A percentile compares a stretch with the other conserved stretches of the same genome.
Conservation (phyloP, 2,113 vertebrate species). For the Gymnocephalus cernua region DNA sequence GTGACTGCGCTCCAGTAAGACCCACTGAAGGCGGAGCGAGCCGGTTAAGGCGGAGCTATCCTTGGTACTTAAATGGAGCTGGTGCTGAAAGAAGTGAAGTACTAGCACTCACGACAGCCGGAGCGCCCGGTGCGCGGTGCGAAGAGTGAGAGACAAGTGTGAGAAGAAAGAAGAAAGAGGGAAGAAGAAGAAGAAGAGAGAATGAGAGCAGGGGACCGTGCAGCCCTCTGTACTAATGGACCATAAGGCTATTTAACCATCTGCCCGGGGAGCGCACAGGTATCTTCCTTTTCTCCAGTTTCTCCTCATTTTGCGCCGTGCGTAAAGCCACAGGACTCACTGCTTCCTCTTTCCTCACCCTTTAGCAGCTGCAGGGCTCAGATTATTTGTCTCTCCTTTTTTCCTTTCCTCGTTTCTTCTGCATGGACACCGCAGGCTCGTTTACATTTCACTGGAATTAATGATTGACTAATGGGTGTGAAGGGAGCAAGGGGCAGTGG, state of each 20-base stretch:
- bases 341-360: background rate
- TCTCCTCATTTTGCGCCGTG: constrained; percentile 34
- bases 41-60: constrained; percentile 72
- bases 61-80: constrained; percentile 72
- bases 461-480: constrained; percentile 56
- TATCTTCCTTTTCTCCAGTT: constrained; percentile 39
- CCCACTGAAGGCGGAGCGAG: constrained; percentile 42
- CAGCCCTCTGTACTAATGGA: constrained; percentile 75
- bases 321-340: constrained; percentile 56
- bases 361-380: background rate
- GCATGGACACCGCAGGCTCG: background rate
- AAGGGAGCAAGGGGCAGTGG: constrained; percentile 41
- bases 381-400: background rate
- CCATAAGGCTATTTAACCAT: constrained; percentile 73
- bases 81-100: constrained; percentile 36
- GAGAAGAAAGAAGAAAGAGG: constrained; percentile 42
- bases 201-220: constrained; percentile 54
- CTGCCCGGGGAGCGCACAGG: constrained; percentile 78
- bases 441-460: constrained; percentile 39
- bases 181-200: constrained; percentile 14
- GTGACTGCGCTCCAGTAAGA: constrained; percentile 52
- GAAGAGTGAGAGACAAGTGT: constrained; percentile 38
- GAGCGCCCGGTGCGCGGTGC: constrained; percentile 49
- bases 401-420: background rate
- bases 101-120: constrained; percentile 53